These are phyloP conservation scores for Lagopus leucura DNA, from an alignment of 2,113 vertebrate genomes.

Conservation along the genomic window DNA sequence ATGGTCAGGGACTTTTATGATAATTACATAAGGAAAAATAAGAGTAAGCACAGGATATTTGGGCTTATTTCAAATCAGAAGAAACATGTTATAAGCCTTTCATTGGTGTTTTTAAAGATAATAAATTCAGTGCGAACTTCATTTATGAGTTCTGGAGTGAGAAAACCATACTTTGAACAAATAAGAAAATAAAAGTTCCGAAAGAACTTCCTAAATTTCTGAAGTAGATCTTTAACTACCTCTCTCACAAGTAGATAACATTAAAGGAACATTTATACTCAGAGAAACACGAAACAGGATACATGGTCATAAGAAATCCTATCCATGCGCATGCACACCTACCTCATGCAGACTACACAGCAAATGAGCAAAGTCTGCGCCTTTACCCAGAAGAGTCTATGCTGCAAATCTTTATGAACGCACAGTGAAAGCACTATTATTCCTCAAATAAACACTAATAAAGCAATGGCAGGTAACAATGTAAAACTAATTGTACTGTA, in stretches of 20 bases:
- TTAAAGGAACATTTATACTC: not conserved
- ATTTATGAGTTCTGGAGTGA: not conserved
- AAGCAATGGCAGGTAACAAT: constrained; percentile 7
- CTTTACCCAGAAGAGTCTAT: not conserved
- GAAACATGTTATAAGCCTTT: not conserved
- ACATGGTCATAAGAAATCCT: not conserved
- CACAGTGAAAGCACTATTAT: not conserved
- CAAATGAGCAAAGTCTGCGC: not conserved
- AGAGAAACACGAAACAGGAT: not conserved
- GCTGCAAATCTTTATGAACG: not conserved
- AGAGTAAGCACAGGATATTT: not conserved
- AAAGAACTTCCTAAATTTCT: not conserved
- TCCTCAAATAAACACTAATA: constrained; percentile 27
- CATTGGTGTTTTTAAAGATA: not conserved
- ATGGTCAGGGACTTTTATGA: not conserved
- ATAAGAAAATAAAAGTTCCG: not conserved
- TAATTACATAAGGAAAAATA: not conserved
- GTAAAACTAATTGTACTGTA: constrained; percentile 64
- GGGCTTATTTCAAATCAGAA: not conserved
- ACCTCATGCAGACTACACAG: not conserved
- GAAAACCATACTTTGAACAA: not conserved
- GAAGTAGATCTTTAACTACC: not conserved
- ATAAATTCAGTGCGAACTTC: not conserved
- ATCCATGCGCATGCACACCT: not conserved
- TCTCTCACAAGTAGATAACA: not conserved